Evolutionary conservation across 2,888 invertebrate genomes (phyloP), one percentile per base, ranked within the genome.

Genomic region (Sinhomidia bicolor): DNA sequence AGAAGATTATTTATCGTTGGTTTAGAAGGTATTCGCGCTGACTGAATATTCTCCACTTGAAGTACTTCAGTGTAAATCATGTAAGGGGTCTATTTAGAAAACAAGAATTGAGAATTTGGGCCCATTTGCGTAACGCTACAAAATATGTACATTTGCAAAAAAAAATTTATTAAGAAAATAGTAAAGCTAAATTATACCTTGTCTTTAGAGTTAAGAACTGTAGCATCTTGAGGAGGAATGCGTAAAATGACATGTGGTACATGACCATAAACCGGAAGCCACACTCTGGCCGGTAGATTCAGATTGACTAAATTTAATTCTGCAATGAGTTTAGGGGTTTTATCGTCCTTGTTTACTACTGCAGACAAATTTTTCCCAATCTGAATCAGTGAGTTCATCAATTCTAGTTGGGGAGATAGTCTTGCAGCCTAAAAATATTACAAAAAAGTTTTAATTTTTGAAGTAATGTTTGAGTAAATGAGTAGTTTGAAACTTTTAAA

Each of bases 151-250:
- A n/a, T n/a, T n/a, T n/a, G n/a, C n/a, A 29, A 80, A 81, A 23
- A 20, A 23, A 74, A 20, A 47, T 47, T 23, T 5, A 23, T 29
- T 54, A 29, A n/a, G 9, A 23, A 32, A 12, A 0, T 23, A 20
- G 17, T 36, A 57, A n/a, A 47, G 17, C 6, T n/a, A 85, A 41
- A 17, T 20, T 9, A 44, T 93, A 96, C 96, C 95, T 98, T 98
- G 94, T 99, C 98, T 94, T 99, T 99, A 92, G 99, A 99, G 94
- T 99, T 99, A 91, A 99, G 96, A 83, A 99, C 99, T 80, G 99
- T 99, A 90, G 99, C 98, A 91, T 98, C 98, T 93, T 98, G 98
- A 89, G 98, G 98, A 62, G 99, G 99, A 94, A 99, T 98, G 94
- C 99, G 95, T 76, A 99, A 96, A 92, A 99, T 97, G 93, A 98